These are phyloP conservation scores for Dolichopus griseipennis DNA, from an alignment of 2,888 invertebrate species.

Conservation along the genomic window DNA sequence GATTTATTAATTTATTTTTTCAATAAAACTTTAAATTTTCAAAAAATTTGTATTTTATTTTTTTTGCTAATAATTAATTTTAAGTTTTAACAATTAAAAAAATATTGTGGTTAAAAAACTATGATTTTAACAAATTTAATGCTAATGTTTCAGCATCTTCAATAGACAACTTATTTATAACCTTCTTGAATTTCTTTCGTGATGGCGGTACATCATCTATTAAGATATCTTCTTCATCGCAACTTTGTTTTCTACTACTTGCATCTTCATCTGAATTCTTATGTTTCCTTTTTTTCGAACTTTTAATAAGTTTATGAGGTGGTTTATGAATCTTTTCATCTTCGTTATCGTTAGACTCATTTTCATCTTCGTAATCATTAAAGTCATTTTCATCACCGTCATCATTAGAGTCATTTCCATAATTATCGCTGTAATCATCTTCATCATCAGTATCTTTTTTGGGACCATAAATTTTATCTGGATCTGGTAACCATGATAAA, in stretches of 20 bases:
- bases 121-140: slow-evolving; percentile 49
- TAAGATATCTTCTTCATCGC: slow-evolving; percentile 43
- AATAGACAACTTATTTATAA: slow-evolving; percentile 52
- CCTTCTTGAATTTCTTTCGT: slow-evolving; percentile 43
- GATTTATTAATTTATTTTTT: not conserved
- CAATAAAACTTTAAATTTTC: not conserved
- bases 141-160: slow-evolving; percentile 68
- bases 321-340: slow-evolving; percentile 24
- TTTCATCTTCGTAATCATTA: slow-evolving; percentile 18
- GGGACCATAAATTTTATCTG: slow-evolving; percentile 64
- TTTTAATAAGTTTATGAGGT: slow-evolving; percentile 26
- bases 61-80: not conserved
- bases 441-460: slow-evolving; percentile 30
- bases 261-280: slow-evolving; percentile 39
- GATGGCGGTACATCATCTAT: slow-evolving; percentile 37
- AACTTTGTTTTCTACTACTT: slow-evolving; percentile 41
- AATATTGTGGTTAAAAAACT: slow-evolving; percentile 13
- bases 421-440: slow-evolving; percentile 16
- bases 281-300: slow-evolving; percentile 40
- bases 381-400: too few species aligned
- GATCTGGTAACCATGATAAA: slow-evolving; percentile 78
- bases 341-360: slow-evolving; percentile 21
- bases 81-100: not conserved
- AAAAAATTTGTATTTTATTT: not conserved
- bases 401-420: not conserved